These are phyloP conservation scores for Pogonomyrmex californicus DNA, from an alignment of 1,140 invertebrate genomes.

Conservation along the genomic window DNA sequence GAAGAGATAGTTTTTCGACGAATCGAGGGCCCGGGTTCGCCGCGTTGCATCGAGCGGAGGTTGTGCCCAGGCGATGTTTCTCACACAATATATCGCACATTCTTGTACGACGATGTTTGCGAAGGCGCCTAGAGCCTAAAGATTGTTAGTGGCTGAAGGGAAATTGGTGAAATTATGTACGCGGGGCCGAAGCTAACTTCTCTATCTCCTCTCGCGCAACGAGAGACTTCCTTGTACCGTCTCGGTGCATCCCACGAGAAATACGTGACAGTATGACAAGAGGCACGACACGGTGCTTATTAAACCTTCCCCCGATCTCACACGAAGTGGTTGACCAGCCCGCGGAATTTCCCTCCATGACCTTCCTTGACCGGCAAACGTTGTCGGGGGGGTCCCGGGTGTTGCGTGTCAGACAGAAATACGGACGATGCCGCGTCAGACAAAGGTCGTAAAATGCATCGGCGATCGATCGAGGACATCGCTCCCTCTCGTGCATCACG, in stretches of 20 bases:
- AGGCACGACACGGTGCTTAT: slow-evolving; percentile 68
- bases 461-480: slow-evolving; percentile 71
- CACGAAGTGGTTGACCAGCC: slow-evolving; percentile 40
- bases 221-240: slow-evolving; percentile 32
- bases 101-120: slow-evolving; percentile 31
- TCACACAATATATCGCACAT: slow-evolving; percentile 42
- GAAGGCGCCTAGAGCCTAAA: slow-evolving; percentile 44
- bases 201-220: slow-evolving; percentile 48
- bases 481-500: slow-evolving; percentile 56
- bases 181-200: slow-evolving; percentile 46
- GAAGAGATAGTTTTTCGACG: neutral
- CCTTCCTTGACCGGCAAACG: slow-evolving; percentile 43
- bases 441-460: slow-evolving; percentile 71
- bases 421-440: slow-evolving; percentile 48
- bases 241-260: slow-evolving; percentile 49
- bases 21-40: neutral
- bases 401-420: slow-evolving; percentile 36
- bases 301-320: slow-evolving; percentile 69
- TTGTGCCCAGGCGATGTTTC: slow-evolving; percentile 28
- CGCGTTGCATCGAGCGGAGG: neutral
- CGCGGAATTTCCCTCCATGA: slow-evolving; percentile 69
- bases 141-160: slow-evolving; percentile 52
- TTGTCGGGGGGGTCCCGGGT: slow-evolving; percentile 12
- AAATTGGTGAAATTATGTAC: slow-evolving; percentile 57
- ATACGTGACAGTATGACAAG: slow-evolving; percentile 63